These are phyloP conservation scores for Salpingus planirostris DNA, from an alignment of 2,888 invertebrate genomes.

Conservation along the genomic window DNA sequence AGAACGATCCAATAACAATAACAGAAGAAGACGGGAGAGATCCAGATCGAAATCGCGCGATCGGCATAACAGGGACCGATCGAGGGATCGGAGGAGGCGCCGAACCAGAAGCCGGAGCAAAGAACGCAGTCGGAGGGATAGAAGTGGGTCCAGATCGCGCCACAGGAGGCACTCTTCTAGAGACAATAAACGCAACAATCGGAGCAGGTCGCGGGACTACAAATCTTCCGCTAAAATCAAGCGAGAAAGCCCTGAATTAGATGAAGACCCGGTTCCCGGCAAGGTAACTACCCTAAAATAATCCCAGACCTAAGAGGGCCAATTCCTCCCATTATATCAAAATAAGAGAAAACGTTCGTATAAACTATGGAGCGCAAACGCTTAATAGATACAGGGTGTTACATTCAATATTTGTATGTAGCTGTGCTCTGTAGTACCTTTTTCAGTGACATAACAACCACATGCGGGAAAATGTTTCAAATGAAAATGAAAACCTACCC, in stretches of 20 bases:
- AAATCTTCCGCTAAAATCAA: constrained; percentile 21
- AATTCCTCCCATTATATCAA: no score
- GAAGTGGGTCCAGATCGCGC: constrained; percentile 11
- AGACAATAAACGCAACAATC: constrained; percentile 16
- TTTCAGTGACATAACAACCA: no score
- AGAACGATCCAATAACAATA: constrained; percentile 22
- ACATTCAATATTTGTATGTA: no score
- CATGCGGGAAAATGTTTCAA: no score
- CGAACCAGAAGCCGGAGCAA: constrained; percentile 20
- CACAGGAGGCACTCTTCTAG: constrained; percentile 3
- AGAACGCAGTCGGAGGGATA: constrained; percentile 9
- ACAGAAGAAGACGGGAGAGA: constrained; percentile 19
- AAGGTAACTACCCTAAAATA: constrained; percentile 52
- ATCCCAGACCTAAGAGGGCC: no score
- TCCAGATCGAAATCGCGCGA: constrained; percentile 23
- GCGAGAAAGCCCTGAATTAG: constrained; percentile 46
- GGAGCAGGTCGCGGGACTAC: constrained; percentile 27
- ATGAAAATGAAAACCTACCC: no score
- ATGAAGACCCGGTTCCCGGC: constrained; percentile 69
- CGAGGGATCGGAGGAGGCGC: constrained; percentile 13
- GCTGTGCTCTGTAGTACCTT: no score
- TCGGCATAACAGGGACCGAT: constrained; percentile 17
- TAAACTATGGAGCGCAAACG: no score
- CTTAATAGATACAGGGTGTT: no score
- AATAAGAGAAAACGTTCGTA: no score